Base-by-base conservation (phyloP, 53 echinoderm and acorn worm species). In the Paracentrotus lividus region DNA sequence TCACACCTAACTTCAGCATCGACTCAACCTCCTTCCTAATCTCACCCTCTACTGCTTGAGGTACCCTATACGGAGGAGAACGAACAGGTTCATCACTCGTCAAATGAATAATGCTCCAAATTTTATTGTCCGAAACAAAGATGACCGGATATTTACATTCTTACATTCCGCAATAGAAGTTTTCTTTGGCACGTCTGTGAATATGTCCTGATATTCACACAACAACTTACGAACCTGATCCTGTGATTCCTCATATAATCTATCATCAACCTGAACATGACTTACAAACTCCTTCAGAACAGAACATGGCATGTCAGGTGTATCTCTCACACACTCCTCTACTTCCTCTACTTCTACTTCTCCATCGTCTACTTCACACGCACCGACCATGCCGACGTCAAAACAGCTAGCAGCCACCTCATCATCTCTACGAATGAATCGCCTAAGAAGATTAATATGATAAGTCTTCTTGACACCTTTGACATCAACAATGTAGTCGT, bases 131-230 rank as follows among this genome's bases (percentile, higher is more conserved):
- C n/a, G n/a, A n/a, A n/a, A n/a, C n/a, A n/a, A n/a, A n/a, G n/a
- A n/a, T n/a, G n/a, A n/a, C n/a, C n/a, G n/a, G n/a, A n/a, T n/a
- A n/a, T n/a, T n/a, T n/a, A n/a, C n/a, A n/a, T n/a, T n/a, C n/a
- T n/a, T n/a, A n/a, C n/a, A n/a, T n/a, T n/a, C n/a, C n/a, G n/a
- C n/a, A n/a, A n/a, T 53, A 26, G 51, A 88, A 45, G 96, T 94
- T 69, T 90, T 49, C 33, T 94, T 94, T 47, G 96, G 96, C 0
- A 96, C 20, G 52, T 96, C 94, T 29, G 94, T 93, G 10, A 96
- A 77, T 6, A n/a, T n/a, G n/a, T n/a, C n/a, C n/a, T n/a, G n/a
- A n/a, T n/a, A n/a, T n/a, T n/a, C n/a, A n/a, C n/a, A 93, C 24
- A 94, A 88, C 40, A 95, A 26, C 8, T 76, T 23, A 3, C 59